Base-by-base conservation (phyloP, 2,797 vertebrate species). In the Aotus griseimembra region DNA sequence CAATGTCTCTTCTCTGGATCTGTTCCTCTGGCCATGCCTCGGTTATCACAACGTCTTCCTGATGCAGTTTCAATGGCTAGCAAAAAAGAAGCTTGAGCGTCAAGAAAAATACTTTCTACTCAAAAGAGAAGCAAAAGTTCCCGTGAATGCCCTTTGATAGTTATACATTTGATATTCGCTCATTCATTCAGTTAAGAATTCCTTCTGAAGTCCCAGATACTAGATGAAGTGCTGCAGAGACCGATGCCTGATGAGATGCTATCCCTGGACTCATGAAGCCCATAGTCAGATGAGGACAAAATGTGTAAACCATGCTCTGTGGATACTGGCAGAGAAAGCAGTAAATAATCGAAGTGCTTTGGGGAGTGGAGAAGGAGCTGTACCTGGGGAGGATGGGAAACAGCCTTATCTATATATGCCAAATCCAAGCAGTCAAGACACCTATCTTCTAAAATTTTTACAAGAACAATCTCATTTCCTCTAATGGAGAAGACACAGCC, bases 1-100 rank as follows among this genome's bases (percentile, higher is more conserved):
- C 48, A 19, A 6, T 48, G 61, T 84, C 82, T 97, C 88, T 77
- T 97, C 94, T 79, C 86, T 39, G 30, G 28, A 83, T 95, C 90
- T 92, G 87, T 90, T 48, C 44, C 39, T 50, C 55, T 77, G 50
- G 72, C 81, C 28, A 73, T 52, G 77, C 73, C n/a, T 88, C 41
- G 7, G 7, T 82, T 48, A 84, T 50, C 50, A 96, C 50, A n/a
- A 20, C 41, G 30, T 92, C 70, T 92, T 67, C 48, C 50, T 41
- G 72, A 24, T 13, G 13, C 12, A 48, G 15, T 57, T 48, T 39
- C 57, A n/a, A 70, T 75, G 57, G 26, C 26, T 33, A 33, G 11
- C 61, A 46, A 85, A 85, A 92, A 46, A 46, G 33, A 52, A 19
- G 41, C 11, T 84, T 50, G 26, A 75, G n/a, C 26, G 26, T 28